These are phyloP conservation scores for Halcyon smyrnensis DNA, from an alignment of 2,797 vertebrate species.

Conservation along the genomic window DNA sequence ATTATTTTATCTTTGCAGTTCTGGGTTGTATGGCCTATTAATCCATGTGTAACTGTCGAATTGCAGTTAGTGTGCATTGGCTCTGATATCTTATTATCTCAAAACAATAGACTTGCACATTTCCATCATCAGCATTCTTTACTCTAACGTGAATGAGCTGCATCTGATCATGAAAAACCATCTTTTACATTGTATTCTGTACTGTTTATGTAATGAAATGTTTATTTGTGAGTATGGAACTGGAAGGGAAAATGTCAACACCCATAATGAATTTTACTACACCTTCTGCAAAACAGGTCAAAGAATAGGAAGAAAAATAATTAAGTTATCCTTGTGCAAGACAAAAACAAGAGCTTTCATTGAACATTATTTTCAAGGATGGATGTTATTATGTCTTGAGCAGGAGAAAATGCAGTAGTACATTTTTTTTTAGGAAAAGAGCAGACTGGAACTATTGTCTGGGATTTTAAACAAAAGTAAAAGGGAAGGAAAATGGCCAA, in stretches of 20 bases:
- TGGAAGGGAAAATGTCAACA: not conserved
- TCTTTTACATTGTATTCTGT: not conserved
- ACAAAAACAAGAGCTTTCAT: not conserved
- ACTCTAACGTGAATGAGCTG: not conserved
- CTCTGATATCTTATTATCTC: not conserved
- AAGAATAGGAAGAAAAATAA: not conserved
- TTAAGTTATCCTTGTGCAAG: not conserved
- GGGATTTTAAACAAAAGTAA: not conserved
- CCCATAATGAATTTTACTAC: not conserved
- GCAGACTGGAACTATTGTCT: not conserved
- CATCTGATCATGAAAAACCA: not conserved
- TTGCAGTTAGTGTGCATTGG: not conserved
- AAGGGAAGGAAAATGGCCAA: not conserved
- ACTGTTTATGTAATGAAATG: not conserved
- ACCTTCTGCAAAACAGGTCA: not conserved
- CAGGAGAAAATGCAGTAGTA: not conserved
- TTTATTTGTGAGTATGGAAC: not conserved
- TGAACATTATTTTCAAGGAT: not conserved
- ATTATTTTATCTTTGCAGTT: not conserved
- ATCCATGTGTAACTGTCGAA: not conserved
- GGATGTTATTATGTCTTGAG: not conserved
- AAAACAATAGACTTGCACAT: constrained; percentile 1
- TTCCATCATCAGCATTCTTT: not conserved
- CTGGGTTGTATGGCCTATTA: not conserved
- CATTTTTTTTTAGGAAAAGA: not conserved